Evolutionary conservation across 2,113 vertebrate genomes (phyloP).

Genomic region (Corydoras maculifer): DNA sequence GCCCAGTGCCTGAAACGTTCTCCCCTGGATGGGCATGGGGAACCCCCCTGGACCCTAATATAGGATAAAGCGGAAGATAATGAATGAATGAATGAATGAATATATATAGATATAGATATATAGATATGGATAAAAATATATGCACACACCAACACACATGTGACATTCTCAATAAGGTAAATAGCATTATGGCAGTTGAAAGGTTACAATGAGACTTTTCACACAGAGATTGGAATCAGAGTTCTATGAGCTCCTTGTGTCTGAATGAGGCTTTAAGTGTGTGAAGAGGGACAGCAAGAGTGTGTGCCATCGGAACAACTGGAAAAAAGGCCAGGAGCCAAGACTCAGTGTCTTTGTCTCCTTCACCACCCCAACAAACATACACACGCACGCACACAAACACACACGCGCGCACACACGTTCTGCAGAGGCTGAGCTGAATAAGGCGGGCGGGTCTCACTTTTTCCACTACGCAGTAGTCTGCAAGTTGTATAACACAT

Average conservation of each 20-base stretch:
- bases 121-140: too few relatives aligned
- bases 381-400: background rate
- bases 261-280: background rate
- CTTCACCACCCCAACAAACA: background rate
- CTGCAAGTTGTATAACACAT: conserved; percentile 6
- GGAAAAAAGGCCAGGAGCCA: conserved; percentile 23
- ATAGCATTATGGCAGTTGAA: background rate
- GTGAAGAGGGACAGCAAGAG: background rate
- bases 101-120: too few relatives aligned
- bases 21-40: too few relatives aligned
- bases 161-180: too few relatives aligned
- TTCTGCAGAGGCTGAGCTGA: conserved; percentile 17
- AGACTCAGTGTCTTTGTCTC: background rate
- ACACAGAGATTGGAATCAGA: conserved; percentile 4
- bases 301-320: conserved; percentile 14
- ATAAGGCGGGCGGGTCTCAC: conserved; percentile 17
- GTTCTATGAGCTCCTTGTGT: background rate
- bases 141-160: too few relatives aligned
- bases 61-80: too few relatives aligned
- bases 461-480: conserved; percentile 22
- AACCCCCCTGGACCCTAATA: too few relatives aligned
- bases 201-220: conserved; percentile 21
- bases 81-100: too few relatives aligned
- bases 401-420: background rate
- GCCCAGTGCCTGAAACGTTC: too few relatives aligned